Percentiles rank a stretch among this genome's conserved stretches.
phyloP scores from a whole-genome alignment of 2,113 vertebrate genomes.

The Alethe diademata region DNA sequence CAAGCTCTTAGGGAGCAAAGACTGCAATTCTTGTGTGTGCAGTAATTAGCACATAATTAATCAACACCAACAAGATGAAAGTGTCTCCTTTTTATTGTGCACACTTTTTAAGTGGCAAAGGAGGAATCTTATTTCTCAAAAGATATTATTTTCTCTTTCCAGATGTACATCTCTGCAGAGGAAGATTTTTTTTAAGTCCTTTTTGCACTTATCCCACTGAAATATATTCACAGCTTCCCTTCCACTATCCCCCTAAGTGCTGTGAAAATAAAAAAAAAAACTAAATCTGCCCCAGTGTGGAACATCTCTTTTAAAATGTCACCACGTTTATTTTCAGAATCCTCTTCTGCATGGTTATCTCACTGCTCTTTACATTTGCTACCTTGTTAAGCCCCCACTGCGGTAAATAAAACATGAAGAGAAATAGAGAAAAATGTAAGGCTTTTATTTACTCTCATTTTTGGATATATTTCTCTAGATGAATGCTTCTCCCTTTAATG shows the following conservation, averaged over 20 bases:
- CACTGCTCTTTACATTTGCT: slow-evolving; percentile 60
- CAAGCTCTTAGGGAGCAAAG: not conserved
- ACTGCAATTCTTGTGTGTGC: not conserved
- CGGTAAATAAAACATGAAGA: slow-evolving; percentile 78
- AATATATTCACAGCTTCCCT: not conserved
- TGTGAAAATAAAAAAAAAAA: not conserved
- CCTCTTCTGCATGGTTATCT: slow-evolving; percentile 55
- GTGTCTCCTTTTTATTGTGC: not conserved
- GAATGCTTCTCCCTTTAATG: slow-evolving; percentile 83
- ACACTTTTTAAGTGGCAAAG: not conserved
- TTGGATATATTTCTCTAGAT: slow-evolving; percentile 80
- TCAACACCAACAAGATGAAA: not conserved
- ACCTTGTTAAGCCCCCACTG: slow-evolving; percentile 69
- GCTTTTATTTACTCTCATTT: slow-evolving; percentile 76
- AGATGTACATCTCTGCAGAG: not conserved
- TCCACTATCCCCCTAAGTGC: not conserved
- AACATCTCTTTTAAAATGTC: slow-evolving; percentile 44
- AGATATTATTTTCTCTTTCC: not conserved
- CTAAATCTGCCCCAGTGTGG: slow-evolving; percentile 16
- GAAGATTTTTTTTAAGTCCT: not conserved
- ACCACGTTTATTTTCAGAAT: slow-evolving; percentile 18
- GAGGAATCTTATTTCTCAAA: not conserved
- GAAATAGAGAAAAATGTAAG: slow-evolving; percentile 70
- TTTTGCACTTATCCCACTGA: not conserved
- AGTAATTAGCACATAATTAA: not conserved